Evolutionary conservation across 2,888 invertebrate genomes (phyloP), one percentile per base, ranked within the genome.

Genomic region (Zelleria hepariella): DNA sequence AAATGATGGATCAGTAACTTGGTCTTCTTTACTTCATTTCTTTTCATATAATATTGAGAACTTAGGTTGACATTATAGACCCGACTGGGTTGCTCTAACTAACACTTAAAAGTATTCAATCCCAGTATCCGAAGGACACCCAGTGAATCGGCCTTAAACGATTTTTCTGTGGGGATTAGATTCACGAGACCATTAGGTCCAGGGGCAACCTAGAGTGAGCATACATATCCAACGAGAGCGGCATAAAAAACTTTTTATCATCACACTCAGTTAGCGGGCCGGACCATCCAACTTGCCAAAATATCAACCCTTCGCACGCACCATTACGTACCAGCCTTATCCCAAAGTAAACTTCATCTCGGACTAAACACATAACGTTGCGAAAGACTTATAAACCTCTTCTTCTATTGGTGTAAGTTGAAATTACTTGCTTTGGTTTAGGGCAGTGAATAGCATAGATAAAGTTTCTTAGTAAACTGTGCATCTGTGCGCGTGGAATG

Each of bases 221-320:
- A 42, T 15, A 42, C 32, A 42, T 42, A 42, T 42, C 15, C 32
- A 15, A 4, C 32, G 80, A 83, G 76, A 76, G 78, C 77, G 74
- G 77, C 80, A 83, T 86, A 84, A 83, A n/a, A 86, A 87, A 86
- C 75, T 26, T 49, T 86, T 83, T 83, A 83, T 86, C 82, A 80
- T 77, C 72, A 73, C 73, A 64, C 69, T 71, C 76, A 77, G 81
- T 75, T 71, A 68, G 70, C 27, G 52, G 58, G 59, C 49, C 51
- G 55, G 61, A 32, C 57, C 61, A 65, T 64, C 69, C 67, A 81
- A 83, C 77, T 84, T 85, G 75, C 73, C 77, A 82, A 78, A 78
- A 78, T 78, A 78, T 79, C 61, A 57, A 52, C 27, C 77, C 78
- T 70, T 77, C 75, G 68, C 69, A 73, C 79, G 83, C 74, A 62